These are phyloP conservation scores for Hippolais icterina DNA, from an alignment of 2,113 vertebrate genomes.

Conservation along the genomic window DNA sequence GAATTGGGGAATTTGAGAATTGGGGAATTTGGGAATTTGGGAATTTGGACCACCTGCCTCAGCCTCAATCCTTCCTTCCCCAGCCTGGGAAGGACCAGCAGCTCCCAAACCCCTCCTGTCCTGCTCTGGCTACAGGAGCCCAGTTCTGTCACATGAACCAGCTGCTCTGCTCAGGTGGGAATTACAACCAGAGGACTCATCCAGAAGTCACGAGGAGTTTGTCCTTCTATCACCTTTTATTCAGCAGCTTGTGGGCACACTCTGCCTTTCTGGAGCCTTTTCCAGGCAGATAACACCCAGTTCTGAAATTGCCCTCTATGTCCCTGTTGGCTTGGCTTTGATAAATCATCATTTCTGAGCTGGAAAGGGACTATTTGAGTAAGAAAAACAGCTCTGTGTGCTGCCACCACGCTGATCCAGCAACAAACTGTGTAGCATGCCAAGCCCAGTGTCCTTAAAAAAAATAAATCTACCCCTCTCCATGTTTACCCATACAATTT, in stretches of 20 bases:
- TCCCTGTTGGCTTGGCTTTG: background rate
- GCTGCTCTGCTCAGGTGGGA: background rate
- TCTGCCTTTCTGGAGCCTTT: conserved; percentile 51
- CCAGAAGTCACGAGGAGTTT: conserved; percentile 40
- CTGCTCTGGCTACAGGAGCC: background rate
- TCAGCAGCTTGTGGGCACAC: conserved; percentile 65
- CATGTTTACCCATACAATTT: background rate
- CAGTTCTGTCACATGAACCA: background rate
- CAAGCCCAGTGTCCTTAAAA: background rate
- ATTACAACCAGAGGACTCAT: background rate
- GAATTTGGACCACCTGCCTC: background rate
- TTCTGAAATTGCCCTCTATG: background rate
- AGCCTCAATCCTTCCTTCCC: background rate
- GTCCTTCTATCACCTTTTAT: conserved; percentile 70
- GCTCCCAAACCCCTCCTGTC: background rate
- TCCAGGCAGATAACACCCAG: conserved; percentile 40
- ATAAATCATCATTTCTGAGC: background rate
- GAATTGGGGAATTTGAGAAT: background rate
- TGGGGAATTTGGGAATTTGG: background rate
- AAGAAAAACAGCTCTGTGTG: background rate
- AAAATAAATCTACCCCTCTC: background rate
- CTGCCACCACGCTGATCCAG: background rate
- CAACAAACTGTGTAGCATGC: background rate
- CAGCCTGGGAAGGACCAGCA: background rate
- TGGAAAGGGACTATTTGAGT: background rate